Conservation (phyloP, 2,113 vertebrate genomes). For the Halichoeres trimaculatus region DNA sequence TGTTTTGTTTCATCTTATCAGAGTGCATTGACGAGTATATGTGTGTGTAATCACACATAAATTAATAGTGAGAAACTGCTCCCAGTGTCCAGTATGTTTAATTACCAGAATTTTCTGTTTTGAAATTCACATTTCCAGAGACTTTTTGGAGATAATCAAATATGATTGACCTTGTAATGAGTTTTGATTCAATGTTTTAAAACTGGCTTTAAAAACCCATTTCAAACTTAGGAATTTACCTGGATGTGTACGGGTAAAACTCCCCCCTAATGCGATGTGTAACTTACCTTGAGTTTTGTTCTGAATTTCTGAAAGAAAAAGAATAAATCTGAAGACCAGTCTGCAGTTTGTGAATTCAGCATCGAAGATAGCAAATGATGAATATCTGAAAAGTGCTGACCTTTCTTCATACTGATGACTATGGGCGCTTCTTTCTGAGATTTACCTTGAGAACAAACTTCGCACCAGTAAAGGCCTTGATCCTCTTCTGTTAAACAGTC, state of each 20-base stretch:
- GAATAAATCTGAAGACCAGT: neutral
- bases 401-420: conserved; percentile 45
- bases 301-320: conserved; percentile 26
- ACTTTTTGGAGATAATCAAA: conserved; percentile 6
- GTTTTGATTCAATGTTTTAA: neutral
- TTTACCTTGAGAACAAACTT: neutral
- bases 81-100: conserved; percentile 61
- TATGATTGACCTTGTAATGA: neutral
- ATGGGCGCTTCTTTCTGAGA: neutral
- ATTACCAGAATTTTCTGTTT: conserved; percentile 48
- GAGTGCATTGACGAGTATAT: neutral
- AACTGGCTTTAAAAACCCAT: conserved; percentile 51
- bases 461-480: conserved; percentile 72
- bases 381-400: conserved; percentile 29
- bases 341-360: neutral
- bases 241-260: conserved; percentile 34
- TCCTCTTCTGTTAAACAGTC: conserved; percentile 28
- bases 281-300: neutral
- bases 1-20: neutral
- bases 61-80: conserved; percentile 42
- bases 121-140: conserved; percentile 35
- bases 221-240: neutral
- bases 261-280: conserved; percentile 11
- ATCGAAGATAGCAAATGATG: neutral
- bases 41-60: conserved; percentile 53